Conservation (phyloP, 2,113 vertebrate genomes). For the Polypterus bichir region DNA sequence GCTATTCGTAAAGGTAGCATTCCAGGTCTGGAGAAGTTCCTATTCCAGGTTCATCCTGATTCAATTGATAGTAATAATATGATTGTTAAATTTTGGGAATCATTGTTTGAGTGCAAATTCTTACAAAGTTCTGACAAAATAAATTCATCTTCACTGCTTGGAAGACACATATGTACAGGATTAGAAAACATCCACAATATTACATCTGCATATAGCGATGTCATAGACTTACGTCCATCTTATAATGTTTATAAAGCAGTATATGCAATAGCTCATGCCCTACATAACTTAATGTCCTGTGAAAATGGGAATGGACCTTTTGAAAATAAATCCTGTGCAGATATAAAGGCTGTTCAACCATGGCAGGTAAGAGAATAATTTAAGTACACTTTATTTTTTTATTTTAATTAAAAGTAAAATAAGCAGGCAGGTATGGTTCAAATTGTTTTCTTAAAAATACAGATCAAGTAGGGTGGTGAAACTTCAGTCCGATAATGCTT, state of each 20-base stretch:
- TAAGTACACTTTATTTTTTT: too few species aligned
- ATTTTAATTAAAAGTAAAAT: too few species aligned
- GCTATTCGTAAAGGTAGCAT: slow-evolving; percentile 46
- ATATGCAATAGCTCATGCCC: slow-evolving; percentile 47
- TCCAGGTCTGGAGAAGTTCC: slow-evolving; percentile 35
- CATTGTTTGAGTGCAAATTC: slow-evolving; percentile 33
- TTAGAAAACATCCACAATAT: slow-evolving; percentile 34
- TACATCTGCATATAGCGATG: slow-evolving; percentile 42
- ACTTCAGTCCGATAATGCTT: too few species aligned
- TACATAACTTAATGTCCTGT: slow-evolving; percentile 47
- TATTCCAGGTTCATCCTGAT: slow-evolving; percentile 35
- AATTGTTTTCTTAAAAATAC: too few species aligned
- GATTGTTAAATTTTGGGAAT: slow-evolving; percentile 44
- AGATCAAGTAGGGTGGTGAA: too few species aligned
- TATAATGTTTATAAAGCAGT: slow-evolving; percentile 57
- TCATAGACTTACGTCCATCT: slow-evolving; percentile 43
- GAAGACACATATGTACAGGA: slow-evolving; percentile 30
- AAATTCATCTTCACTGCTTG: not conserved
- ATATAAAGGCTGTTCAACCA: slow-evolving; percentile 35
- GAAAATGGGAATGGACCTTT: slow-evolving; percentile 12
- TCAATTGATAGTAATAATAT: slow-evolving; percentile 25
- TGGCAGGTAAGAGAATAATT: slow-evolving; percentile 30
- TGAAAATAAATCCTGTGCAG: slow-evolving; percentile 27
- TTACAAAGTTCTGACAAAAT: not conserved
- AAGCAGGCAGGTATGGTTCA: too few species aligned